A percentile compares a stretch with the other conserved stretches of the same genome.
phyloP scores from a whole-genome alignment of 2,888 invertebrate species.

The Adela reaumurella region DNA sequence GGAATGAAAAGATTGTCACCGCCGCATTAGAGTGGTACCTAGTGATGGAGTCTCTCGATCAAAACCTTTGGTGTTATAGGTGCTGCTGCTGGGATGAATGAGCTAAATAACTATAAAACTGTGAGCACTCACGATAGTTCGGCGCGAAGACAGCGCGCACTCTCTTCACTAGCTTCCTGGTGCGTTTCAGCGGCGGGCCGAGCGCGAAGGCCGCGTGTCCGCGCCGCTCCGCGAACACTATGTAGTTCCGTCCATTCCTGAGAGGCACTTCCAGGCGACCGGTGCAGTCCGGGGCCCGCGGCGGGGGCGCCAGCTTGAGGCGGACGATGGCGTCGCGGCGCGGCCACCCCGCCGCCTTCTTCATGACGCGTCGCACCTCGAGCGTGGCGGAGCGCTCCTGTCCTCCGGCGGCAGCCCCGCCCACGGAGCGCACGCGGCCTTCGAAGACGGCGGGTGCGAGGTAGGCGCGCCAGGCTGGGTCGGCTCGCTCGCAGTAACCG shows the following conservation, averaged over 20 bases:
- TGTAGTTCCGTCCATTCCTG: constrained; percentile 42
- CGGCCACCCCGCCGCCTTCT: constrained; percentile 38
- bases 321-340: constrained; percentile 34
- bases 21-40: no score
- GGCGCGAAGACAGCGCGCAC: constrained; percentile 48
- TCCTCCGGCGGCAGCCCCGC: constrained; percentile 24
- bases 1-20: no score
- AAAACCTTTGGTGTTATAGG: no score
- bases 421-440: constrained; percentile 32
- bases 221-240: constrained; percentile 47
- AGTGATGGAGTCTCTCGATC: no score
- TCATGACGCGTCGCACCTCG: constrained; percentile 39
- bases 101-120: no score
- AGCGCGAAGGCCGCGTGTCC: constrained; percentile 45
- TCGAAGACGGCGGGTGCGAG: constrained; percentile 50
- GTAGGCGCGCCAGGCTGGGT: constrained; percentile 53
- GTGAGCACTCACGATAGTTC: constrained; percentile 47
- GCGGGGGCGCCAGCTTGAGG: constrained; percentile 26
- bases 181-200: constrained; percentile 43
- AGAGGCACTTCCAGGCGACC: constrained; percentile 48
- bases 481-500: constrained; percentile 46
- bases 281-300: constrained; percentile 31
- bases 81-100: no score
- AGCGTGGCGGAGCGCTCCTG: constrained; percentile 37
- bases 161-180: constrained; percentile 38